Conservation (phyloP, 2,888 invertebrate species). For the Hoplodrina blanda region DNA sequence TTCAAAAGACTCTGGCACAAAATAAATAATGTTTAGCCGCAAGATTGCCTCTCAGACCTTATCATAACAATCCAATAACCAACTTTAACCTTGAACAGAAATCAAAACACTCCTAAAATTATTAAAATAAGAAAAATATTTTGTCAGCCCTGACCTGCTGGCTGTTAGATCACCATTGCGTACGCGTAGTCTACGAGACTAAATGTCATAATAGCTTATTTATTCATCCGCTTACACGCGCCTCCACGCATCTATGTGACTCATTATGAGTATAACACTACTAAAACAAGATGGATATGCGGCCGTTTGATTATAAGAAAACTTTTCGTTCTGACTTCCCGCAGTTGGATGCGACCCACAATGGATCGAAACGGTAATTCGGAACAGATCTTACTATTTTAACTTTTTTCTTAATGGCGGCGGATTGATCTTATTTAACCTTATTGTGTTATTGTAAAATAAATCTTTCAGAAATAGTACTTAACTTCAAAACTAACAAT, state of each 20-base stretch:
- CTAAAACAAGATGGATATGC: slow-evolving; percentile 1
- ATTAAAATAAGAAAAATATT: slow-evolving; percentile 48
- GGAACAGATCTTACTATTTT: too few relatives aligned
- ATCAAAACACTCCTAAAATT: slow-evolving; percentile 40
- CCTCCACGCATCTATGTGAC: slow-evolving; percentile 58
- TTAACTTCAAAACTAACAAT: too few relatives aligned
- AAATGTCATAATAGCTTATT: slow-evolving; percentile 64
- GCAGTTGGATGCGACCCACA: too few relatives aligned
- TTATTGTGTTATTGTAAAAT: too few relatives aligned
- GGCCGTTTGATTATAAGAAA: background rate
- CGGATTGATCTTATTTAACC: too few relatives aligned
- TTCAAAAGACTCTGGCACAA: background rate
- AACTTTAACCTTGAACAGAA: slow-evolving; percentile 31
- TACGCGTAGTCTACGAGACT: slow-evolving; percentile 54
- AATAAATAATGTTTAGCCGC: background rate
- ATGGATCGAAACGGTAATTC: too few relatives aligned
- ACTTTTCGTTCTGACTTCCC: too few relatives aligned
- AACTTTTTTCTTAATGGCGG: too few relatives aligned
- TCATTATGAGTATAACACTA: slow-evolving; percentile 43
- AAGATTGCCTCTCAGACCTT: slow-evolving; percentile 6
- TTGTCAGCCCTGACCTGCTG: slow-evolving; percentile 67
- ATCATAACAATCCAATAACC: slow-evolving; percentile 24
- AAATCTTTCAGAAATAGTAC: too few relatives aligned
- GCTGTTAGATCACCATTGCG: slow-evolving; percentile 46
- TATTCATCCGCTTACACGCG: slow-evolving; percentile 63